phyloP scores from a whole-genome alignment of 2,113 vertebrate species.

The Lagopus leucura region DNA sequence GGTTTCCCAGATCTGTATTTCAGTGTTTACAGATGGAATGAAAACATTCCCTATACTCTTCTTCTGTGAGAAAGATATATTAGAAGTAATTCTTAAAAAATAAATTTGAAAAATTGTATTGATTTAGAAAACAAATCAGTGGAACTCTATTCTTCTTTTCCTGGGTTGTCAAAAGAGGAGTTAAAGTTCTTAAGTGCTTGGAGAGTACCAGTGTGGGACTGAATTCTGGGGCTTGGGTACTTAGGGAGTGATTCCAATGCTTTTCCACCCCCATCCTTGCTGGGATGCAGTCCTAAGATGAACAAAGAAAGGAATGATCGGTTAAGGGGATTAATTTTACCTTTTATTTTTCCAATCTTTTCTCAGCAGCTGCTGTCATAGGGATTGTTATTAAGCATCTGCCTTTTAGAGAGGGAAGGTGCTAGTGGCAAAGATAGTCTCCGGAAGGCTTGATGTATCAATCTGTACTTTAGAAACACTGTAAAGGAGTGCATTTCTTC shows the following conservation, averaged over 20 bases:
- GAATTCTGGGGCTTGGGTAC: background rate
- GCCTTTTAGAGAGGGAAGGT: background rate
- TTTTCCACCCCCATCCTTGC: background rate
- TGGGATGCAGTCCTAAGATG: accelerated
- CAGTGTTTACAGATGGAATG: slow-evolving; percentile 87
- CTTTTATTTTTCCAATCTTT: accelerated
- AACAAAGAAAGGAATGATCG: background rate
- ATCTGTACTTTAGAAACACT: background rate
- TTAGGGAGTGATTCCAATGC: accelerated
- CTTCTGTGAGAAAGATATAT: slow-evolving; percentile 85
- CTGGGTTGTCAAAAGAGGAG: background rate
- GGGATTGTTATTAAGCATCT: background rate
- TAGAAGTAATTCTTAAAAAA: slow-evolving; percentile 87
- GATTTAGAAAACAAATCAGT: slow-evolving; percentile 78
- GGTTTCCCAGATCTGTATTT: slow-evolving; percentile 86
- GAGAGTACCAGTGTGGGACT: background rate
- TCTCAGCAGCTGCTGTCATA: accelerated
- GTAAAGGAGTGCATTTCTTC: background rate
- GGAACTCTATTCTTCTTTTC: background rate
- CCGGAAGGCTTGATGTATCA: accelerated
- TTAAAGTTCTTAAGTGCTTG: background rate
- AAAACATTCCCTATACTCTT: slow-evolving; percentile 79
- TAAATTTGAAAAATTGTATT: slow-evolving; percentile 85
- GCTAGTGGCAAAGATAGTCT: background rate
- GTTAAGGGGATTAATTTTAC: accelerated